Evolutionary conservation across 2,797 vertebrate genomes (phyloP), one percentile per base, ranked within the genome.

Genomic region (Rachycentron canadum): DNA sequence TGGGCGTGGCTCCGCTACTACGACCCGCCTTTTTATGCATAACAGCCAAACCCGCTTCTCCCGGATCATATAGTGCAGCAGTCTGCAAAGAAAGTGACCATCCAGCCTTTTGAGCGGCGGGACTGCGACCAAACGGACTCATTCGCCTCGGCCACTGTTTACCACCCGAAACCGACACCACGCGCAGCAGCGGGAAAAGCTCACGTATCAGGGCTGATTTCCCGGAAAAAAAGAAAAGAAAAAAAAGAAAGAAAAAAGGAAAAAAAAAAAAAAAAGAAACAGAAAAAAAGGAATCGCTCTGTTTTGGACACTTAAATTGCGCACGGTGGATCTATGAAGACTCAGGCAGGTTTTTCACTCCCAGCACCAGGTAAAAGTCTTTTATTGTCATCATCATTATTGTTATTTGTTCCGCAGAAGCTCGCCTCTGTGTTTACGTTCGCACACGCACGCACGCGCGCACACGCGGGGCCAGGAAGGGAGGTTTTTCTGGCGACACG

Each of bases 11-110:
- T 87, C 75, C 7, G 0, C 57, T 87, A 91, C 85, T 91, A 94
- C 86, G 69, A 60, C 86, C 89, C 91, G 90, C 93, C 94, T 73
- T 40, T 86, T 85, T 91, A 93, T 94, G 92, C 88, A 92, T 92
- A 95, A 83, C 68, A 76, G 58, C 65, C 82, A 79, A 47, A 69
- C 69, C 72, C 60, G 63, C 86, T 76, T 79, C 62, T 57, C 75
- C 53, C 7, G 68, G 89, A 91, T 91, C 91, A 92, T 78, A 92
- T 85, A 88, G 93, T 70, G 93, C 91, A 83, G 90, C 56, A 92
- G 91, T 89, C 86, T 74, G 86, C 91, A 82, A 79, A 83, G 78
- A 74, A 86, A 90, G 91, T 92, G 84, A 89, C 81, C 86, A 50
- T 84, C 83, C 79, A 73, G 63, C 81, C 36, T 38, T 65, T 0